Base-by-base conservation (phyloP, 2,113 vertebrate species). In the Lathamus discolor region DNA sequence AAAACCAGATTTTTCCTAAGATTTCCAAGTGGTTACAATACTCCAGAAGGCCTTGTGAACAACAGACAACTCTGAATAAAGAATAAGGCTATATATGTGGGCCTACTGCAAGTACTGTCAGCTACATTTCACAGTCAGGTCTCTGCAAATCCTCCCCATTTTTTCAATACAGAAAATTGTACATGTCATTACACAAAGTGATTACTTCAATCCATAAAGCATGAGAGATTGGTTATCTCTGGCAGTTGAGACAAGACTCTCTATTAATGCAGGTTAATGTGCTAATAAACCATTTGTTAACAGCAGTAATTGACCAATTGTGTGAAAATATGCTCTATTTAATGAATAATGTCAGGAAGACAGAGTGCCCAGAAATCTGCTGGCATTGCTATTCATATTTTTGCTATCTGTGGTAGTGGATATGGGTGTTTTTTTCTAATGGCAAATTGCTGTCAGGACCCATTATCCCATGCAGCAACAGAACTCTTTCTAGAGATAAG, bases 211-310 rank as follows among this genome's bases (percentile, higher is more conserved):
- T 83, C 43, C 94, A 89, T 95, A 94, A 97, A 97, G 83, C 63
- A 55, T 96, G 92, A 97, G 94, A 95, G 96, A 95, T 13, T 95
- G 69, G 49, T 95, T 96, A 83, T 90, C 87, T 92, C 48, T 77
- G 39, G 84, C 89, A 97, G 68, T 93, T 97, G 86, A 97, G 75
- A 87, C 62, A 93, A 91, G 75, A 81, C 62, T 94, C 49, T 92
- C 43, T 52, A 81, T 95, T 97, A 97, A 94, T 94, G 78, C 89
- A 97, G 90, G 93, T 96, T 97, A 97, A 97, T 88, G 93, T 55
- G 83, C 66, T 92, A 96, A 97, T 97, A 97, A 96, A 95, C 88
- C 88, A 96, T 94, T 97, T 94, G 93, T 94, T 96, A 97, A 95
- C 70, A 81, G 75, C 64, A 90, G 83, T 83, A 96, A 97, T 89